Conservation (phyloP, 2,888 invertebrate species). For the Sepioteuthis lessoniana region DNA sequence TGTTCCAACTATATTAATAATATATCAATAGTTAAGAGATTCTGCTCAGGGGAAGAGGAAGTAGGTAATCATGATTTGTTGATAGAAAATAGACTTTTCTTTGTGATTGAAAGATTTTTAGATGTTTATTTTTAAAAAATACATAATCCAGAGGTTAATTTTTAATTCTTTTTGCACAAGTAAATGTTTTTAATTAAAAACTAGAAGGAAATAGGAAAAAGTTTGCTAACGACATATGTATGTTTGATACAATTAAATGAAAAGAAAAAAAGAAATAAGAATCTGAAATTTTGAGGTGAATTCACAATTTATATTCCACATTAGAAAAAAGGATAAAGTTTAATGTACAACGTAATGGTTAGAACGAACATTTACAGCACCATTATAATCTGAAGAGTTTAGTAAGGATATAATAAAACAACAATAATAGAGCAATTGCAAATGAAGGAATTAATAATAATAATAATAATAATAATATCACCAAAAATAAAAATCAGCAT, state of each 20-base stretch:
- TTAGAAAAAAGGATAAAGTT: background rate
- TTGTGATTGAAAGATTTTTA: no score
- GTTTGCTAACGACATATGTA: background rate
- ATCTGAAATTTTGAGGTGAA: background rate
- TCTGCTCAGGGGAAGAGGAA: no score
- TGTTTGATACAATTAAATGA: background rate
- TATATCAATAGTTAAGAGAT: no score
- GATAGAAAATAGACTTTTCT: no score
- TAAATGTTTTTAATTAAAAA: background rate
- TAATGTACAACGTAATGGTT: conserved; percentile 15
- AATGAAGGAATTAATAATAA: background rate
- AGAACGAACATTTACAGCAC: conserved; percentile 12
- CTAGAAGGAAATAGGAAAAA: background rate
- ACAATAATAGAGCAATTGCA: background rate
- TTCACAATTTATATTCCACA: conserved; percentile 33
- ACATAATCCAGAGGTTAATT: background rate
- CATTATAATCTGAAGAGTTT: background rate
- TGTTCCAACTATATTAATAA: no score
- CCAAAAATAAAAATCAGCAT: background rate
- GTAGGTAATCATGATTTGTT: no score
- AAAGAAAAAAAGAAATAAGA: background rate
- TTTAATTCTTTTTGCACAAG: background rate
- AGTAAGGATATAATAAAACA: background rate
- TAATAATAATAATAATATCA: background rate
- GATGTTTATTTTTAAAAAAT: background rate